Evolutionary conservation across 2,797 vertebrate species (phyloP), one percentile per base, ranked within the genome.

Genomic region (Molossus molossus): DNA sequence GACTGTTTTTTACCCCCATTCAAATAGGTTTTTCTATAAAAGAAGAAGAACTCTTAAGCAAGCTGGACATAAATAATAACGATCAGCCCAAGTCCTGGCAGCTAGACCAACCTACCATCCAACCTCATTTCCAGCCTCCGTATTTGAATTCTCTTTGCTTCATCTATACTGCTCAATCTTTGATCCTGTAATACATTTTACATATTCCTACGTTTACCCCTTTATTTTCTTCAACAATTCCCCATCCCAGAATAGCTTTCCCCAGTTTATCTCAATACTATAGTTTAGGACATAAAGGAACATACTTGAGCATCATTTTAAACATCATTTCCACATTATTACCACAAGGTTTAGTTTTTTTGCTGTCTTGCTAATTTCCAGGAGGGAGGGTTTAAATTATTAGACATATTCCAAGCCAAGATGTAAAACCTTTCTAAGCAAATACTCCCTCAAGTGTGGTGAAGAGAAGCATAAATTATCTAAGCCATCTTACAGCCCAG

Each of bases 351-450:
- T 73, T 82, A 58, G 50, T 76, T 89, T 95, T 81, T 48, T 23
- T 53, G 11, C 27, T 75, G 67, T 80, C 18, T 94, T 94, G 48
- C 50, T 81, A 81, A 94, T 93, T 93, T 94, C 62, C 25, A 87
- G 5, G 67, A 90, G 23, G 48, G 48, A 89, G 14, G 33, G 37
- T 72, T 95, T 90, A 94, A 93, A 87, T 72, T 65, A 69, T 84
- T 60, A 89, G 25, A 57, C 65, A 62, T 72, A 83, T 64, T 95
- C 57, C 62, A 90, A 91, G 79, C 57, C 57, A 87, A 50, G 70
- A 87, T 45, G 33, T 50, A 90, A 95, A 72, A 3, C 18, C 64
- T 95, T 94, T 92, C 79, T 70, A 90, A 92, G 76, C 40, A 95
- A 75, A 48, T 89, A 64, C 9, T 88, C 69, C 75, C 88, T 88